Base-by-base conservation (phyloP, 2,797 vertebrate genomes). In the Lacerta agilis region DNA sequence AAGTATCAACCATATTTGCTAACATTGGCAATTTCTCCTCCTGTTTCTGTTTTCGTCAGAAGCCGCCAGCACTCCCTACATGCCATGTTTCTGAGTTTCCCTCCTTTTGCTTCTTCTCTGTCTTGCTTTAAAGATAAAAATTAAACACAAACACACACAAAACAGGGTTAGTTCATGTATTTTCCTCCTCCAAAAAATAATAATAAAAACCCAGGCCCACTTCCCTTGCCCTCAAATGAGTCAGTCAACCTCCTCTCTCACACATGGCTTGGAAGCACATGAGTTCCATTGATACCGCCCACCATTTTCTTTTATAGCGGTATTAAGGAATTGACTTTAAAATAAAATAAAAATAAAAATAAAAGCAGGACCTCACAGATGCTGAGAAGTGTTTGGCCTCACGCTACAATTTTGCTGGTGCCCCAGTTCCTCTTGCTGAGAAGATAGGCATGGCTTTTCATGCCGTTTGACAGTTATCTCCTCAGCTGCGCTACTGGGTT, bases 391-490 rank as follows among this genome's bases (percentile, higher is more conserved):
- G 92, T 92, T 96, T 94, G 96, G 97, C 96, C 97, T 96, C 96
- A 96, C 96, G 96, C 95, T 83, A 96, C 95, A 86, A 95, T 29
- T 18, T 69, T 43, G 64, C 95, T 79, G 96, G 95, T 89, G 95
- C 94, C 96, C 83, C 95, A 93, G 95, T 93, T 94, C 83, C 95
- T 95, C 93, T 6, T 10, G 41, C 93, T 55, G 58, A 36, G 94
- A 61, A 95, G 95, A 96, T 89, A 92, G 96, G 96, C 97, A 96
- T 95, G 86, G 93, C 92, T 97, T 97, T 96, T 96, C 96, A 96
- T 96, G 96, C 95, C 89, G 89, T 95, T 96, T 96, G 96, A 96
- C 97, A 94, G 92, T 96, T 94, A 96, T 97, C 97, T 96, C 95
- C 94, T 95, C 94, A 89, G 93, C 89, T 77, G 96, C 94, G 94